Evolutionary conservation across 2,888 invertebrate species (phyloP).

Genomic region (Serripes groenlandicus): DNA sequence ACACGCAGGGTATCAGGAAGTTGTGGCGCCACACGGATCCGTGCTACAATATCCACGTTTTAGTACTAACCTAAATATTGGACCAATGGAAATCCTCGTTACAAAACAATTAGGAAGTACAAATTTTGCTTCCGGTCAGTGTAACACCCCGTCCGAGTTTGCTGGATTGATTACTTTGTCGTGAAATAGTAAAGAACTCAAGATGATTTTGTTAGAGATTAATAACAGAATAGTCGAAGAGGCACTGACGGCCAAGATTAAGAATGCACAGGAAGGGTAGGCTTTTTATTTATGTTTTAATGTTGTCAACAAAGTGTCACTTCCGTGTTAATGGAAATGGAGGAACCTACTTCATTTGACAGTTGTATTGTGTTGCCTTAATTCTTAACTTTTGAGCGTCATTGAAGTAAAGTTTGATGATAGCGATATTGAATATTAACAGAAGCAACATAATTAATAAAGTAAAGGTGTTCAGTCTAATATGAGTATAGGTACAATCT

Average conservation of each 20-base stretch:
- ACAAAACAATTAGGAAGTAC: conserved; percentile 18
- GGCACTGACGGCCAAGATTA: conserved; percentile 97
- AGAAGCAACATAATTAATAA: too few relatives aligned
- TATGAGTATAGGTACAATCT: too few relatives aligned
- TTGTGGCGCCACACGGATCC: too few relatives aligned
- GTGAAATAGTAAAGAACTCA: neutral
- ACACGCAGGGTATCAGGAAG: too few relatives aligned
- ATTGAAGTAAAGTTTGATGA: too few relatives aligned
- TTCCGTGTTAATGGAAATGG: conserved; percentile 55
- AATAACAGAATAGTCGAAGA: conserved; percentile 99
- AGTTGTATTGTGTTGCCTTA: too few relatives aligned
- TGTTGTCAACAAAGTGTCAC: conserved; percentile 77
- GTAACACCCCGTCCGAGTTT: neutral
- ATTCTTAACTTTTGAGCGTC: too few relatives aligned
- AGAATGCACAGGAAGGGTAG: conserved; percentile 98
- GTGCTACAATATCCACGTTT: too few relatives aligned
- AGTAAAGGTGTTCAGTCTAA: too few relatives aligned
- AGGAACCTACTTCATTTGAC: too few relatives aligned
- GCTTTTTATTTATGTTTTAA: conserved; percentile 81
- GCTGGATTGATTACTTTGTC: neutral
- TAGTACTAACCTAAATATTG: neutral
- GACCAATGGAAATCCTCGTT: conserved; percentile 40
- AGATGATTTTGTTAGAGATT: conserved; percentile 93
- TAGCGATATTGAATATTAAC: too few relatives aligned
- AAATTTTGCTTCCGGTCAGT: conserved; percentile 38